Percentiles rank a stretch among this genome's conserved stretches.
These are phyloP conservation scores for Xestia rhomboidea DNA, from an alignment of 2,888 invertebrate genomes.

Conservation along the genomic window DNA sequence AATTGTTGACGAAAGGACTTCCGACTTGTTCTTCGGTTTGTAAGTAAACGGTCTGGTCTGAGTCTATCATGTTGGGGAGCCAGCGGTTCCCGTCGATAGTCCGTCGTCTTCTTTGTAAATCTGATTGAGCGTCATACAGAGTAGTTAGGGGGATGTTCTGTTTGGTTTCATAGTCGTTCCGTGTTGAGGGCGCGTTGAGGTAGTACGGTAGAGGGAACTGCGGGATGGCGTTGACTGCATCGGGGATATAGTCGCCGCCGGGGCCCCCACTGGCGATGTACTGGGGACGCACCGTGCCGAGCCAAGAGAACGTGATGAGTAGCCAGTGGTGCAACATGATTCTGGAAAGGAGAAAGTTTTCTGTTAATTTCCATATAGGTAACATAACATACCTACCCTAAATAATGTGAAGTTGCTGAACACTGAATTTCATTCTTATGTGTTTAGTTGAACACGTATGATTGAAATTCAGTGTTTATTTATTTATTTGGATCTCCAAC, in stretches of 20 bases:
- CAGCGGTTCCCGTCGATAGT: constrained; percentile 73
- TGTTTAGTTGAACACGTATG: too few relatives aligned
- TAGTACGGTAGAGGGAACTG: constrained; percentile 78
- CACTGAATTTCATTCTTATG: background rate
- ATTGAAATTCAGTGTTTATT: too few relatives aligned
- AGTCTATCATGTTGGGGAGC: constrained; percentile 77
- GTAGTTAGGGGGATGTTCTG: constrained; percentile 56
- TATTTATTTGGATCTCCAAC: too few relatives aligned
- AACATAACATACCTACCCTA: background rate
- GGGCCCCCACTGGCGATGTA: constrained; percentile 80
- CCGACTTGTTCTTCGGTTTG: constrained; percentile 69
- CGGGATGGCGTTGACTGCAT: constrained; percentile 70
- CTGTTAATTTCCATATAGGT: constrained; percentile 20
- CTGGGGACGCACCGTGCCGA: constrained; percentile 83
- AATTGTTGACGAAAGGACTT: constrained; percentile 68
- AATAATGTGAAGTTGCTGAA: background rate
- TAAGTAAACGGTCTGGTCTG: constrained; percentile 75
- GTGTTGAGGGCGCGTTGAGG: constrained; percentile 67
- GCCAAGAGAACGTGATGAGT: constrained; percentile 81
- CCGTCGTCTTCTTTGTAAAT: constrained; percentile 68
- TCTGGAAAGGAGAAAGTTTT: constrained; percentile 75
- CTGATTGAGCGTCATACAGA: constrained; percentile 55
- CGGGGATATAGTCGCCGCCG: constrained; percentile 71
- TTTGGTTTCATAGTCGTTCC: constrained; percentile 52
- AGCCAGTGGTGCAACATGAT: constrained; percentile 85